Evolutionary conservation across 2,113 vertebrate genomes (phyloP).

Genomic region (Chaenogobius annularis): DNA sequence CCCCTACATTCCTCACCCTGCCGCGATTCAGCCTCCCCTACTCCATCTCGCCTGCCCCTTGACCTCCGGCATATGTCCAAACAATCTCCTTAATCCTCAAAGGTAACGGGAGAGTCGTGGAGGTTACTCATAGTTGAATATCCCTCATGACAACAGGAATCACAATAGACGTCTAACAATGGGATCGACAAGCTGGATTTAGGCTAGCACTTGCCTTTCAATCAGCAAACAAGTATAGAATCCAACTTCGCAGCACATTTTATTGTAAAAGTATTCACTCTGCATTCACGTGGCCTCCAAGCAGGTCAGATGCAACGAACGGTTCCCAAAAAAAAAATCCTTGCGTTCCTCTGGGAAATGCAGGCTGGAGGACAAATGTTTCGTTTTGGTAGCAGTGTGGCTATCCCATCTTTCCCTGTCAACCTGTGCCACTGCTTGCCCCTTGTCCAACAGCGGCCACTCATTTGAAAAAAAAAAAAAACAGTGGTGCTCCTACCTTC

Average conservation of each 20-base stretch:
- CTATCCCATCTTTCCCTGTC: conserved; percentile 29
- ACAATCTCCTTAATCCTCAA: conserved; percentile 64
- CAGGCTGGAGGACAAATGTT: conserved; percentile 35
- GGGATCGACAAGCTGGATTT: background rate
- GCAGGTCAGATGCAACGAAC: conserved; percentile 36
- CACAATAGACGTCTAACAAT: background rate
- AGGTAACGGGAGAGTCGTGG: conserved; percentile 22
- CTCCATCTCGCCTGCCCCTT: conserved; percentile 51
- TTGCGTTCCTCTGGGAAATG: conserved; percentile 35
- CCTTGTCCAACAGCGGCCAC: conserved; percentile 26
- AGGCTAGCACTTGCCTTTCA: conserved; percentile 48
- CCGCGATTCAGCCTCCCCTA: conserved; percentile 48
- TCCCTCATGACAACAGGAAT: conserved; percentile 19
- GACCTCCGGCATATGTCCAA: conserved; percentile 69
- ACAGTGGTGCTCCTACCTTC: conserved; percentile 52
- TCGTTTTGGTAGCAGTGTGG: conserved; percentile 19
- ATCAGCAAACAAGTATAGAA: conserved; percentile 53
- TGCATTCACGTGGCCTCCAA: conserved; percentile 14
- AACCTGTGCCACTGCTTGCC: conserved; percentile 10
- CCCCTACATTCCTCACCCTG: conserved; percentile 68
- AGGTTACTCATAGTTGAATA: conserved; percentile 37
- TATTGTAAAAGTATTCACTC: conserved; percentile 24
- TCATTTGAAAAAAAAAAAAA: conserved; percentile 15
- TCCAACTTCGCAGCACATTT: conserved; percentile 59
- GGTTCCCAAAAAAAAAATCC: conserved; percentile 31